Evolutionary conservation across 2,113 vertebrate species (phyloP).

Genomic region (Aegypius monachus): DNA sequence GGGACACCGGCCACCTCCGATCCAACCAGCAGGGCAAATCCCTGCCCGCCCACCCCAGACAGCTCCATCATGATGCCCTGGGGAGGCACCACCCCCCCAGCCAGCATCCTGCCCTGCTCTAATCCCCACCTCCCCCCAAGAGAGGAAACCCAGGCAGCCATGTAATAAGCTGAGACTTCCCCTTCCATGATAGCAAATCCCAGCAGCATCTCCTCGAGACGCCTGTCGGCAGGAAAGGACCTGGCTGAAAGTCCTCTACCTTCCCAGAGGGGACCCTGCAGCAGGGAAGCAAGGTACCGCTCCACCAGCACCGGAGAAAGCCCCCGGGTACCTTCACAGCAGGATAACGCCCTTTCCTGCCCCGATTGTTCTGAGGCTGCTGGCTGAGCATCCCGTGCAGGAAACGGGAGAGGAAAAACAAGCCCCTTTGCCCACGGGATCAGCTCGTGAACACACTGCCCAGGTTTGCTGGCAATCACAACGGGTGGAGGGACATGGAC

Average conservation of each 20-base stretch:
- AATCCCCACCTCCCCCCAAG: background rate
- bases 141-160: background rate
- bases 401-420: background rate
- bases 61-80: fast-evolving
- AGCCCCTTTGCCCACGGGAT: background rate
- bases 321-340: background rate
- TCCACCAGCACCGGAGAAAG: background rate
- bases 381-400: background rate
- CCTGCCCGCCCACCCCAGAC: background rate
- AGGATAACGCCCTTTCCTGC: background rate
- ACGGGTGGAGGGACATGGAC: fast-evolving
- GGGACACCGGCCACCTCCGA: fast-evolving
- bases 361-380: background rate
- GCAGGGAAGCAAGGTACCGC: background rate
- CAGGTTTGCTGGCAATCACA: background rate
- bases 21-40: background rate
- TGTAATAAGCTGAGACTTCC: background rate
- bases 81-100: background rate
- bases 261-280: background rate
- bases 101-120: background rate
- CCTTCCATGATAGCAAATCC: background rate
- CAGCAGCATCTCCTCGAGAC: background rate
- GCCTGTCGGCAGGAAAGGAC: fast-evolving
- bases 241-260: background rate
- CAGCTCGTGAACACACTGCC: fast-evolving